A percentile compares a stretch with the other conserved stretches of the same genome.
phyloP scores from a whole-genome alignment of 2,888 invertebrate species.

The Branchipolynoe longqiensis region DNA sequence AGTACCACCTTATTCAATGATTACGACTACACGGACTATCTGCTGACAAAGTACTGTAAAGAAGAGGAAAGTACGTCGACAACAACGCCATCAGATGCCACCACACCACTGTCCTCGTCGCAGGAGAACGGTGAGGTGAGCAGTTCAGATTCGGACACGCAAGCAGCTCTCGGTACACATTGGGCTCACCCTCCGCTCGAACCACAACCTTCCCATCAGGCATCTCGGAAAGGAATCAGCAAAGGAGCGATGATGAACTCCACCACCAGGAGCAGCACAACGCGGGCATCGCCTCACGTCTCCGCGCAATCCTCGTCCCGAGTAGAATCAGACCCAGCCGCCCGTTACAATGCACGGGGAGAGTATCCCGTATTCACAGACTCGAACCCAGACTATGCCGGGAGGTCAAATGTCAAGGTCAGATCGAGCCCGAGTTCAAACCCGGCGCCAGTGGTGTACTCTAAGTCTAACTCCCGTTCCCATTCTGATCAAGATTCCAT shows the following conservation, averaged over 20 bases:
- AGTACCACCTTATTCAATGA: slow-evolving; percentile 27
- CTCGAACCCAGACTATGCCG: neutral
- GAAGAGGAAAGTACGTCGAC: slow-evolving; percentile 9
- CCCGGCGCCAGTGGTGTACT: neutral
- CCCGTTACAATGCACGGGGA: neutral
- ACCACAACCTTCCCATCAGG: neutral
- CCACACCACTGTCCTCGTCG: neutral
- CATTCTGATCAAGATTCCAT: too few relatives aligned
- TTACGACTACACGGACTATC: slow-evolving; percentile 37
- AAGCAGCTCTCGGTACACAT: neutral
- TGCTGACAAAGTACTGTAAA: slow-evolving; percentile 11
- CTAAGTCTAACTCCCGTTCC: neutral
- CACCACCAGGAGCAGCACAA: neutral
- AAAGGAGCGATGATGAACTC: neutral
- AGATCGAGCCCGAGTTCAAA: neutral
- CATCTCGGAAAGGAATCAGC: neutral
- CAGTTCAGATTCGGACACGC: neutral
- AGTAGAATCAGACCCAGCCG: neutral
- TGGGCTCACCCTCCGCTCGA: neutral
- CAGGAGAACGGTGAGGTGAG: slow-evolving; percentile 24
- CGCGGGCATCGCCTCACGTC: neutral
- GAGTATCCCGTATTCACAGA: neutral
- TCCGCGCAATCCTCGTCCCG: too few relatives aligned
- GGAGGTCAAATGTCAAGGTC: neutral
- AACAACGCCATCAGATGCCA: neutral